phyloP scores from a whole-genome alignment of 2,888 invertebrate genomes.

The Rhimphoctona megacephalus region DNA sequence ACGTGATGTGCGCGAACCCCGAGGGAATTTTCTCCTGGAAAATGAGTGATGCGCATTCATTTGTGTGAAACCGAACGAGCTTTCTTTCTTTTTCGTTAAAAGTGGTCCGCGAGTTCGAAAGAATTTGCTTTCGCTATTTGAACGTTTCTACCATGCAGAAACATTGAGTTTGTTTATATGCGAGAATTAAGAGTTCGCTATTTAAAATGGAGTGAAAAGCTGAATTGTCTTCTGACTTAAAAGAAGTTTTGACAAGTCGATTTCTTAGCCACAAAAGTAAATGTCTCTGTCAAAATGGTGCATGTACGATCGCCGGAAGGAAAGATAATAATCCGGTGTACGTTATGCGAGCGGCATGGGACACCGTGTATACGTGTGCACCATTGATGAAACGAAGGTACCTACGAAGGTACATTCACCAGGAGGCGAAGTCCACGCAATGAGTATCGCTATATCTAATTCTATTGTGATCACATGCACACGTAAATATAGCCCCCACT shows the following conservation, averaged over 20 bases:
- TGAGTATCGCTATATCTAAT: constrained; percentile 40
- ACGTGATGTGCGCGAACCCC: constrained; percentile 6
- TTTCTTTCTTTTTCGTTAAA: not conserved
- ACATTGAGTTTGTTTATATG: not conserved
- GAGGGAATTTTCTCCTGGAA: constrained; percentile 8
- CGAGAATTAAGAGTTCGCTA: not conserved
- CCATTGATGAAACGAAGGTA: constrained; percentile 62
- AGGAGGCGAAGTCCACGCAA: constrained; percentile 1
- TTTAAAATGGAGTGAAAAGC: not conserved
- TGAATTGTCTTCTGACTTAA: constrained; percentile 2
- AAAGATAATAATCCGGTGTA: constrained; percentile 61
- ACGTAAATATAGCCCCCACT: not conserved
- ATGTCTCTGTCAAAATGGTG: constrained; percentile 44
- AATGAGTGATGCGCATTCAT: constrained; percentile 27
- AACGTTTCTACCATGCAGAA: not conserved
- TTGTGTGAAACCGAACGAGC: constrained; percentile 18
- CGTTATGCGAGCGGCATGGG: constrained; percentile 41
- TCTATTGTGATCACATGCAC: constrained; percentile 40
- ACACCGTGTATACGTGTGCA: constrained; percentile 46
- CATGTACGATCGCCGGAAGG: constrained; percentile 62
- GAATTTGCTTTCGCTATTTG: not conserved
- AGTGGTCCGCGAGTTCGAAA: not conserved
- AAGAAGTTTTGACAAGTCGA: constrained; percentile 22
- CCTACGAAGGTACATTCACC: constrained; percentile 53
- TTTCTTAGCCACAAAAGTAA: constrained; percentile 36